Evolutionary conservation across 2,888 invertebrate species (phyloP), one percentile per base, ranked within the genome.

Genomic region (Mechanitis mazaeus): DNA sequence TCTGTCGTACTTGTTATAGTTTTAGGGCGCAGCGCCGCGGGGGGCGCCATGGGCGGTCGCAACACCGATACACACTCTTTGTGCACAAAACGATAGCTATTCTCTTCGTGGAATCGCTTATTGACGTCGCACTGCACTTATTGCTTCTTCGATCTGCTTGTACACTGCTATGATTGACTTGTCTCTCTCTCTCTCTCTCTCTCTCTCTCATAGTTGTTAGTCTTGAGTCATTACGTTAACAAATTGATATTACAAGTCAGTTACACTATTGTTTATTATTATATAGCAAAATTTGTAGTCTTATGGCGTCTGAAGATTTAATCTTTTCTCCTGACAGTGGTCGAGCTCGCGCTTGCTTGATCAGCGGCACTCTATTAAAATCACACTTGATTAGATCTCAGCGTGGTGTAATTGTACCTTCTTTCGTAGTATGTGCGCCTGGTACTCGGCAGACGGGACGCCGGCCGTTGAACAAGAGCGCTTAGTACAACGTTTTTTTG

Each of bases 381-480:
- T 85, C 81, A 81, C 84, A 82, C 83, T 86, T 82, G 85, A 85
- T 87, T 84, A 85, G 77, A 83, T 85, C 82, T 79, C 75, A 72
- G 75, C 73, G 79, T 78, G 75, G 77, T 81, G 83, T 83, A 85
- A 85, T 87, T 85, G 83, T 82, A 84, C 79, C 81, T 80, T 75
- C 77, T 71, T 72, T 68, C 70, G 76, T 72, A 75, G 79, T 80
- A 84, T 83, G 84, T 76, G 73, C 79, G 80, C 84, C 84, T 83
- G 82, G 83, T 84, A 79, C 78, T 69, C 66, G 68, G 64, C 71
- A 64, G 73, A 68, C 74, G 68, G 69, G 66, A 68, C 72, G 69
- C 72, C 70, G 64, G 65, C 69, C 70, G 68, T 68, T 66, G 68
- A 64, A 72, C 71, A 69, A 74, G 72, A 72, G 68, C 72, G 71